A percentile compares a stretch with the other conserved stretches of the same genome.
phyloP scores from a whole-genome alignment of 2,113 vertebrate genomes.

The Coracopsis vasa region DNA sequence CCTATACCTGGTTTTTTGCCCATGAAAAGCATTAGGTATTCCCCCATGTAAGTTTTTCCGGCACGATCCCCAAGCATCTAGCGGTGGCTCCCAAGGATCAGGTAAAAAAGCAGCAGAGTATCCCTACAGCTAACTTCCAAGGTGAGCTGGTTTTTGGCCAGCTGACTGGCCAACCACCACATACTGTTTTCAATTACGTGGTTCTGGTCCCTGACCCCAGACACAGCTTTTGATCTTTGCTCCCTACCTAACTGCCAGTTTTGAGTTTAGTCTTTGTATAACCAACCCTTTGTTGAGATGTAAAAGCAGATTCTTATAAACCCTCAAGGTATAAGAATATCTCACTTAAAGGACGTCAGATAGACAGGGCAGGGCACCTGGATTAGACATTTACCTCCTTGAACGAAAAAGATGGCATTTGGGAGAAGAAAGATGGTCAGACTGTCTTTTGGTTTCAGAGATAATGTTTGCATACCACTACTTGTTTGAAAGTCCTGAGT shows the following conservation, averaged over 20 bases:
- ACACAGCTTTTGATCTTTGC: rapidly evolving
- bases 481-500: neutral
- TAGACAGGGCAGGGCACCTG: neutral
- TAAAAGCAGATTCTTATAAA: neutral
- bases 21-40: neutral
- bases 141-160: neutral
- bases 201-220: neutral
- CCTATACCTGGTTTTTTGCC: neutral
- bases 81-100: neutral
- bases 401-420: neutral
- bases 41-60: neutral
- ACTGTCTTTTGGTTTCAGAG: neutral
- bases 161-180: neutral
- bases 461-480: neutral
- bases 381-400: neutral
- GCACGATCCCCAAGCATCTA: too few relatives aligned
- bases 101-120: neutral
- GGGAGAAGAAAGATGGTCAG: neutral
- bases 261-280: neutral
- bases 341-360: neutral
- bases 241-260: neutral
- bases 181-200: neutral
- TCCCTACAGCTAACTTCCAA: neutral
- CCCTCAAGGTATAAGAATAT: neutral
- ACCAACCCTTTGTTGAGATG: neutral